Conservation (phyloP, 2,113 vertebrate genomes). For the Prochilodus magdalenae region DNA sequence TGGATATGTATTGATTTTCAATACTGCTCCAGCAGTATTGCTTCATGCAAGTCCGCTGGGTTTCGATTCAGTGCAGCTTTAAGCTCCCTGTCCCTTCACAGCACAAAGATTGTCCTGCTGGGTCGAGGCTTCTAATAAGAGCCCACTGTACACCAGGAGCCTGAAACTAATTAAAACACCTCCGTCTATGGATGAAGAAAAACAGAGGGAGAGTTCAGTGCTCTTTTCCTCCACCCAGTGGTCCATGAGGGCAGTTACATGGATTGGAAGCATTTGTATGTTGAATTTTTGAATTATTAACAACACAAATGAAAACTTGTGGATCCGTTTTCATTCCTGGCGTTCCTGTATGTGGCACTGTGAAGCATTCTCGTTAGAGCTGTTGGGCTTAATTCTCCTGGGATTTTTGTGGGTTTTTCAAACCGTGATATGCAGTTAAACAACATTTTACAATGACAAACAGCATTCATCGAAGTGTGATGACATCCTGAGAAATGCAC, state of each 20-base stretch:
- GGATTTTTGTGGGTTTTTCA: not conserved
- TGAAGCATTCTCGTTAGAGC: not conserved
- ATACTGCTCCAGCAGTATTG: not conserved
- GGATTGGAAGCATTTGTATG: too few species aligned
- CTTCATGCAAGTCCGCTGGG: not conserved
- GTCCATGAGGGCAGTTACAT: not conserved
- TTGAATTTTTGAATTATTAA: not conserved
- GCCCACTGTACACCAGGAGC: not conserved
- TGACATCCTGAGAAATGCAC: not conserved
- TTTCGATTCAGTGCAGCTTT: not conserved
- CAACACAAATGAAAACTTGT: not conserved
- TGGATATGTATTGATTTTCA: constrained; percentile 16
- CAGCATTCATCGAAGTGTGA: not conserved
- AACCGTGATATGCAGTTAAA: too few species aligned
- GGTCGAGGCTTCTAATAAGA: constrained; percentile 11
- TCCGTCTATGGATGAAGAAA: not conserved
- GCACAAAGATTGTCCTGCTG: constrained; percentile 22
- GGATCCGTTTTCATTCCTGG: not conserved
- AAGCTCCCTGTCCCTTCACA: not conserved
- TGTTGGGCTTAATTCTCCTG: not conserved
- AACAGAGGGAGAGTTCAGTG: not conserved
- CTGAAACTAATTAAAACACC: constrained; percentile 29
- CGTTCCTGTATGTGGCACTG: not conserved
- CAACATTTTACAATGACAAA: not conserved
- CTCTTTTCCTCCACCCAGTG: constrained; percentile 6